A percentile compares a stretch with the other conserved stretches of the same genome.
Evolutionary conservation across 2,888 invertebrate species (phyloP).

Genomic region (Leucania comma): DNA sequence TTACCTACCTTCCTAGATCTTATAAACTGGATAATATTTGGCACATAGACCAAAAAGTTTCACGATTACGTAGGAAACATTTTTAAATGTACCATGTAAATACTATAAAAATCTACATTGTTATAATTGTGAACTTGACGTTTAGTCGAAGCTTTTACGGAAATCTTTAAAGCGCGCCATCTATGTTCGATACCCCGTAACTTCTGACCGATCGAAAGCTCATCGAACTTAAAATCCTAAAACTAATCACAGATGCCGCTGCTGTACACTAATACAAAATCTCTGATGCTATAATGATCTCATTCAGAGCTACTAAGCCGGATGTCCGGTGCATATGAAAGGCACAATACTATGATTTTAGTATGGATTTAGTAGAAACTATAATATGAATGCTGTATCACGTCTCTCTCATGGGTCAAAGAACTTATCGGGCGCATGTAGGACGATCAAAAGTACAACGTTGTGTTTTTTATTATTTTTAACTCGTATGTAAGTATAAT

Average conservation of each 20-base stretch:
- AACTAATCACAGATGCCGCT: conserved; percentile 49
- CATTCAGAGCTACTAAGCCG: conserved; percentile 56
- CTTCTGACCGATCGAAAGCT: conserved; percentile 31
- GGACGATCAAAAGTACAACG: not conserved
- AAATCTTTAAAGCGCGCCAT: conserved; percentile 35
- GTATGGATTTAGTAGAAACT: conserved; percentile 24
- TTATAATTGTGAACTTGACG: not conserved
- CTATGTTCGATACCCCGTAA: conserved; percentile 26
- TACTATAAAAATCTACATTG: not conserved
- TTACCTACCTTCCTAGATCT: not conserved
- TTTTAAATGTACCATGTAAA: not conserved
- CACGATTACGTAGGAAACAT: not conserved
- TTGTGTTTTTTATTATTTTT: not conserved
- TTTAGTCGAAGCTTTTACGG: not conserved
- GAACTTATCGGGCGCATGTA: conserved; percentile 7
- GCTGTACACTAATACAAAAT: not conserved
- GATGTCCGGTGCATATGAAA: conserved; percentile 55
- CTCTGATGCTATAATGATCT: conserved; percentile 26
- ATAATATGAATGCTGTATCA: conserved; percentile 49
- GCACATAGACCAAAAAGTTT: not conserved
- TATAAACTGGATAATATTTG: not conserved
- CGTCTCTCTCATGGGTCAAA: conserved; percentile 34
- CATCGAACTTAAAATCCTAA: not conserved
- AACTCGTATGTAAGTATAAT: not conserved
- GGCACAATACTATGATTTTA: conserved; percentile 38